Percentiles rank a stretch among this genome's conserved stretches.
Conservation (phyloP, 2,888 invertebrate genomes). For the Odontothrips loti region DNA sequence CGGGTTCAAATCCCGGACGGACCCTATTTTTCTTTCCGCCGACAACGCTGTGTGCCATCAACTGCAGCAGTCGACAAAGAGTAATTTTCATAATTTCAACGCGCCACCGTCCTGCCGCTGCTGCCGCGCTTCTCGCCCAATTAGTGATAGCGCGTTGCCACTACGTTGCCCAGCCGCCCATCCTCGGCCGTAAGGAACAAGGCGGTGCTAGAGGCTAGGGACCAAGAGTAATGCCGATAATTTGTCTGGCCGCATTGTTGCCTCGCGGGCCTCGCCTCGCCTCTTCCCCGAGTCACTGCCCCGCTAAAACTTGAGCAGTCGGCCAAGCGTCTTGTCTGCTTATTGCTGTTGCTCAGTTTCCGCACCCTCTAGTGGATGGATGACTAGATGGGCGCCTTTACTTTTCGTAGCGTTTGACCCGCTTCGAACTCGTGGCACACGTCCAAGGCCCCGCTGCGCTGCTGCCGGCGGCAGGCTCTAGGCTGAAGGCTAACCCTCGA, state of each 20-base stretch:
- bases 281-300: neutral
- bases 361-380: neutral
- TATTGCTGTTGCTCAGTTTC: constrained; percentile 6
- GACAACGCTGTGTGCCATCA: neutral
- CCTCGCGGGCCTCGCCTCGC: neutral
- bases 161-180: neutral
- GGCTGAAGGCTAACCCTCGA: neutral
- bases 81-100: constrained; percentile 6
- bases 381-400: neutral
- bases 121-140: neutral
- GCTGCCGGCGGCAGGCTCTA: too few relatives aligned
- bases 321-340: neutral
- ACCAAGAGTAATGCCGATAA: constrained; percentile 20
- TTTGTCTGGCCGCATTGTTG: constrained; percentile 17
- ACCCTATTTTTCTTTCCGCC: neutral
- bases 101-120: neutral
- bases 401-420: too few relatives aligned
- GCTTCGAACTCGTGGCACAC: too few relatives aligned
- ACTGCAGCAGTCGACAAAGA: too few relatives aligned
- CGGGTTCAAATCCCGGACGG: constrained; percentile 66
- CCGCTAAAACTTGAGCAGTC: too few relatives aligned
- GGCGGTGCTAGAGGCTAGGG: neutral
- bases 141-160: neutral
- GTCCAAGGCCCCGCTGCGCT: too few relatives aligned
- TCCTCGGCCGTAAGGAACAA: neutral